These are phyloP conservation scores for Mus musculus DNA, from an alignment of 2,113 vertebrate species.

Conservation along the genomic window GRCm39 chr4:47866501-47867000, in stretches of 20 bases:
- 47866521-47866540: slow-evolving; percentile 51
- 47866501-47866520: slow-evolving; percentile 17
- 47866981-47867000: slow-evolving; percentile 55
- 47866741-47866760: slow-evolving; percentile 20
- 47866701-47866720: slow-evolving; percentile 64
- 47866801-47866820: neutral
- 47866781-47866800: neutral
- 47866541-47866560: slow-evolving; percentile 56
- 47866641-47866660: slow-evolving; percentile 73
- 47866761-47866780: slow-evolving; percentile 1
- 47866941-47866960: neutral
- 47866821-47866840: neutral
- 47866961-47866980: neutral
- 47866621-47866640: slow-evolving; percentile 59
- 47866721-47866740: slow-evolving; percentile 51
- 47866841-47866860: neutral
- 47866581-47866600: slow-evolving; percentile 67
- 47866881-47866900: neutral
- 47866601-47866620: slow-evolving; percentile 76
- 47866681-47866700: slow-evolving; percentile 78
- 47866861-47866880: neutral
- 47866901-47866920: neutral
- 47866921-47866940: neutral
- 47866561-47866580: slow-evolving; percentile 47
- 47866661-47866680: slow-evolving; percentile 74